Evolutionary conservation across 2,113 vertebrate species (phyloP).

Genomic region (Ciconia maguari): DNA sequence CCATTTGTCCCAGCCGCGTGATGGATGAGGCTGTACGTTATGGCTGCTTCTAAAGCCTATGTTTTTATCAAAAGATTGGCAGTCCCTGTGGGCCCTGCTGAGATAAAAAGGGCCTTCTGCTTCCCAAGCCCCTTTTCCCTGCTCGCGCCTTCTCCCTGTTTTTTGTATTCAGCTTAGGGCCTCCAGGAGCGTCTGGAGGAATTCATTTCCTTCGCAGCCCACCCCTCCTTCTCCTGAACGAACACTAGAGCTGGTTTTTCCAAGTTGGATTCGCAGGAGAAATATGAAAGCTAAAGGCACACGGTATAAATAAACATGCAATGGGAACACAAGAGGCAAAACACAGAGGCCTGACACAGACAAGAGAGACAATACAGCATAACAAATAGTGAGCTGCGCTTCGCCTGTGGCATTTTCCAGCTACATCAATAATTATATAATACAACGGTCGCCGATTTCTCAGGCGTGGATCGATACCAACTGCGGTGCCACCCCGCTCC

Average conservation of each 20-base stretch:
- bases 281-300: constrained; percentile 78
- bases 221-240: constrained; percentile 29
- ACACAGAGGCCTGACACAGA: constrained; percentile 58
- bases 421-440: constrained; percentile 82
- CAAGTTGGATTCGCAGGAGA: constrained; percentile 75
- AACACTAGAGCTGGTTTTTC: constrained; percentile 67
- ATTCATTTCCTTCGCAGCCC: constrained; percentile 61
- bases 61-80: constrained; percentile 49
- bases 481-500: constrained; percentile 34
- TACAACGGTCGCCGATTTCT: constrained; percentile 70
- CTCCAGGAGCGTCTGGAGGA: constrained; percentile 45
- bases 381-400: constrained; percentile 74
- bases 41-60: neutral
- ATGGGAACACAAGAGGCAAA: constrained; percentile 74
- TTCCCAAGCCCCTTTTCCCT: neutral
- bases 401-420: constrained; percentile 77
- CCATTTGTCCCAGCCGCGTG: neutral
- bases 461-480: constrained; percentile 52
- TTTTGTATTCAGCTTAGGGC: constrained; percentile 62
- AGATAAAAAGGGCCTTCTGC: constrained; percentile 41
- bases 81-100: neutral
- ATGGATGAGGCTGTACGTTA: constrained; percentile 8
- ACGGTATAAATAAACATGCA: constrained; percentile 80
- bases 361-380: constrained; percentile 76
- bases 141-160: neutral